A percentile compares a stretch with the other conserved stretches of the same genome.
Conservation (phyloP, 2,888 invertebrate species). For the Candidula unifasciata region DNA sequence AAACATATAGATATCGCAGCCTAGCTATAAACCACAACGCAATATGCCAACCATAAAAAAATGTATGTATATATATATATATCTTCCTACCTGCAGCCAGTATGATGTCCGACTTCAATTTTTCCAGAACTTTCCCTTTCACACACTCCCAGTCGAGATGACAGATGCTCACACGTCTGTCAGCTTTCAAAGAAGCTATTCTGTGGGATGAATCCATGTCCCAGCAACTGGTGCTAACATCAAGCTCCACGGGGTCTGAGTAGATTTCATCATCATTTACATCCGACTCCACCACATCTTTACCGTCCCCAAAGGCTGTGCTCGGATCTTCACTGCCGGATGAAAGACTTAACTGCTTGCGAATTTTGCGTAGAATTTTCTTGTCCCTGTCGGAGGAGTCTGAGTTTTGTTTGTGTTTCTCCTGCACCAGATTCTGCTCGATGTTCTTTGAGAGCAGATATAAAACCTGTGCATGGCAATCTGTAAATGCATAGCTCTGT, state of each 20-base stretch:
- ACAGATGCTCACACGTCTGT: slow-evolving; percentile 59
- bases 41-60: no score
- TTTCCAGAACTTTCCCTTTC: slow-evolving; percentile 55
- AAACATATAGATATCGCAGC: no score
- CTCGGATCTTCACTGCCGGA: slow-evolving; percentile 45
- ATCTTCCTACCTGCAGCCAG: slow-evolving; percentile 68
- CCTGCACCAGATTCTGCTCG: slow-evolving; percentile 61
- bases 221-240: slow-evolving; percentile 57
- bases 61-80: neutral
- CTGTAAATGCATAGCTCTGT: slow-evolving; percentile 66
- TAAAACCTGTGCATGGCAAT: slow-evolving; percentile 71
- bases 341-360: slow-evolving; percentile 64
- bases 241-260: slow-evolving; percentile 55
- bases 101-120: slow-evolving; percentile 64
- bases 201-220: slow-evolving; percentile 54
- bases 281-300: slow-evolving; percentile 16
- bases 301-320: slow-evolving; percentile 13
- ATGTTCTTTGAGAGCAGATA: slow-evolving; percentile 70
- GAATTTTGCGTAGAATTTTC: slow-evolving; percentile 62
- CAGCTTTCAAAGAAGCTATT: slow-evolving; percentile 51
- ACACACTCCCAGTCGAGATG: slow-evolving; percentile 69
- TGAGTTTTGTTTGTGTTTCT: slow-evolving; percentile 36
- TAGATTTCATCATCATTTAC: slow-evolving; percentile 54
- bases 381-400: slow-evolving; percentile 53
- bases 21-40: no score